Conservation (phyloP, 2,797 vertebrate genomes). For the Echeneis naucrates region DNA sequence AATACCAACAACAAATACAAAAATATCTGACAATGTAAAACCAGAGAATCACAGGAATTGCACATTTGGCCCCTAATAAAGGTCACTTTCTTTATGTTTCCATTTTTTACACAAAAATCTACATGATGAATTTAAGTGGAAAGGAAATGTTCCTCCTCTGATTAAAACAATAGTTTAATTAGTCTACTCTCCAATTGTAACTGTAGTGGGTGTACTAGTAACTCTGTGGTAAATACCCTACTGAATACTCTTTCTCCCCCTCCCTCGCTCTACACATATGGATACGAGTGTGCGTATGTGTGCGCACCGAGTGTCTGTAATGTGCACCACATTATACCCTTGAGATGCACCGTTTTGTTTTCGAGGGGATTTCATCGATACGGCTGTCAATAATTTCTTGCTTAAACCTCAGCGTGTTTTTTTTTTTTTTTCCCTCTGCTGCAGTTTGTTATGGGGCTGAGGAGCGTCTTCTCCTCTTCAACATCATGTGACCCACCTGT, state of each 20-base stretch:
- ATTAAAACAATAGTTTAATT: neutral
- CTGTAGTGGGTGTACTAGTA: too few relatives aligned
- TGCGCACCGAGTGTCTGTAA: neutral
- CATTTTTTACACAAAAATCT: neutral
- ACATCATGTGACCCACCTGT: constrained; percentile 36
- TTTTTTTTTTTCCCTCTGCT: constrained; percentile 31
- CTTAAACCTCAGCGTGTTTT: constrained; percentile 2
- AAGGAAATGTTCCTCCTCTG: too few relatives aligned
- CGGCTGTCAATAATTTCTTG: neutral
- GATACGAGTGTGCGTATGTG: too few relatives aligned
- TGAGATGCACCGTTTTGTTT: neutral
- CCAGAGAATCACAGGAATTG: too few relatives aligned
- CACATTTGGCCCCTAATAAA: neutral
- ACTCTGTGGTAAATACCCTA: neutral
- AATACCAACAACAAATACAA: too few relatives aligned
- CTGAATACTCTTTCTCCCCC: too few relatives aligned
- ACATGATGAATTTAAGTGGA: too few relatives aligned
- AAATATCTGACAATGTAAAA: too few relatives aligned
- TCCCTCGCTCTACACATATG: too few relatives aligned
- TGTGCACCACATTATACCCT: neutral
- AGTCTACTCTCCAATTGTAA: too few relatives aligned
- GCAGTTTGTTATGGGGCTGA: constrained; percentile 87
- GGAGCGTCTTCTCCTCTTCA: constrained; percentile 19
- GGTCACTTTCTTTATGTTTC: neutral
- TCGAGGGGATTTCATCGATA: neutral